A percentile compares a stretch with the other conserved stretches of the same genome.
phyloP scores from a whole-genome alignment of 2,888 invertebrate species.

The Vandiemenella viatica region DNA sequence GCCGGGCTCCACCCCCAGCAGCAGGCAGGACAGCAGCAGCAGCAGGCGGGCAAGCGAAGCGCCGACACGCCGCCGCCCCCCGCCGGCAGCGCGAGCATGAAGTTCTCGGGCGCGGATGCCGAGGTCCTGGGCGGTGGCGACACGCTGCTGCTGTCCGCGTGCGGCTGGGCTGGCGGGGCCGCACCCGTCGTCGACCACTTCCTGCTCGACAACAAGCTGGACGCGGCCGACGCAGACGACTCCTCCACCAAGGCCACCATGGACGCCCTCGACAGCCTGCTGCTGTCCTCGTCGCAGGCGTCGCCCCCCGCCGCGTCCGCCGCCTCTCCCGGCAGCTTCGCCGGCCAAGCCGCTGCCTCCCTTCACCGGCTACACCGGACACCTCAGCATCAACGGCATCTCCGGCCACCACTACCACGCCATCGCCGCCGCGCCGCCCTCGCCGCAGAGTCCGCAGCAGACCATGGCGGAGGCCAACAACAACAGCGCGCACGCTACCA shows the following conservation, averaged over 20 bases:
- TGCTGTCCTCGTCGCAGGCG: constrained; percentile 32
- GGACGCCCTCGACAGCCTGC: constrained; percentile 56
- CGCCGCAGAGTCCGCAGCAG: constrained; percentile 24
- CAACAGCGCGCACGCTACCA: constrained; percentile 16
- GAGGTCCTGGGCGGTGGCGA: constrained; percentile 29
- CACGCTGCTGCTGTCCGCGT: constrained; percentile 53
- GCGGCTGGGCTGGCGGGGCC: constrained; percentile 45
- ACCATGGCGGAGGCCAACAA: constrained; percentile 24
- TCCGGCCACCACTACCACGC: constrained; percentile 78
- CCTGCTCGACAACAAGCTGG: constrained; percentile 6
- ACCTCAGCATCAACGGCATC: constrained; percentile 74
- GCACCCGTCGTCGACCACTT: constrained; percentile 13
- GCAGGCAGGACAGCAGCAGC: constrained; percentile 6
- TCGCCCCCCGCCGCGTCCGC: constrained; percentile 18
- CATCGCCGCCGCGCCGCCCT: constrained; percentile 39
- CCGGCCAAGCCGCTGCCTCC: constrained; percentile 76
- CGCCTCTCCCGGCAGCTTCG: constrained; percentile 50
- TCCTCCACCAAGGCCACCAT: constrained; percentile 32
- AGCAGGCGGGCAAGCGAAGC: constrained; percentile 1
- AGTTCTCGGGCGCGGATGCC: constrained; percentile 22
- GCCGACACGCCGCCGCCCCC: constrained; percentile 3
- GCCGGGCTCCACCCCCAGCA: constrained; percentile 15
- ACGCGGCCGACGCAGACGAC: constrained; percentile 16
- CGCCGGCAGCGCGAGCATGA: constrained; percentile 19
- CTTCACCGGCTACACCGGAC: constrained; percentile 72